phyloP scores from a whole-genome alignment of 1,140 invertebrate species.

The Artemia franciscana region DNA sequence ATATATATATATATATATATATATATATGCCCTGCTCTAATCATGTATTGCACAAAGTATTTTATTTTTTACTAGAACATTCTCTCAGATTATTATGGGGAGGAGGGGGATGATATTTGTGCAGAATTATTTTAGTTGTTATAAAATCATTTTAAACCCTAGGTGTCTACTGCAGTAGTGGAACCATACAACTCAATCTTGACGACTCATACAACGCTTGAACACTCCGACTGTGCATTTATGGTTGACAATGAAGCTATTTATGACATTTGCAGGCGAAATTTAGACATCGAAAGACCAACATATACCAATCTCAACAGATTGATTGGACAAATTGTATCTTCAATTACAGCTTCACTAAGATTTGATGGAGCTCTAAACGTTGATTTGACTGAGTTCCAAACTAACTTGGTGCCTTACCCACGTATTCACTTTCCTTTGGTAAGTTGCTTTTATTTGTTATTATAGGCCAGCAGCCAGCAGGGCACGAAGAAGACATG shows the following conservation, averaged over 20 bases:
- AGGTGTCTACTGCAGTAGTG: conserved; percentile 44
- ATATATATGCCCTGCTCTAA: too few relatives aligned
- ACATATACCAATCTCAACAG: conserved; percentile 50
- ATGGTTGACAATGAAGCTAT: conserved; percentile 72
- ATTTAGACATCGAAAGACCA: conserved; percentile 40
- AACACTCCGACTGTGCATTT: conserved; percentile 59
- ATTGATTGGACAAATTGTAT: conserved; percentile 39
- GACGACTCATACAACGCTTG: conserved; percentile 51
- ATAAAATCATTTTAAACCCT: neutral
- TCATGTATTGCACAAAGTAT: too few relatives aligned
- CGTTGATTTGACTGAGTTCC: conserved; percentile 32
- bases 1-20: too few relatives aligned
- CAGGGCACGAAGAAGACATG: too few relatives aligned
- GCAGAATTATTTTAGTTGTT: neutral
- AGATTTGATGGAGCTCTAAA: conserved; percentile 32
- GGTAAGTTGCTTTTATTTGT: too few relatives aligned
- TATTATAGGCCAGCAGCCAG: too few relatives aligned
- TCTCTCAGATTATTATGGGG: too few relatives aligned
- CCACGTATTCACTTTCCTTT: conserved; percentile 24
- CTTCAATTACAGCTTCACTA: conserved; percentile 34
- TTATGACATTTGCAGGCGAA: conserved; percentile 48
- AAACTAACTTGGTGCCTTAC: conserved; percentile 31
- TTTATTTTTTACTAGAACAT: too few relatives aligned
- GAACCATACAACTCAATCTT: conserved; percentile 63
- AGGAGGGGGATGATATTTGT: neutral